Base-by-base conservation (phyloP, 1,140 invertebrate species). In the Neodiprion pinetum region DNA sequence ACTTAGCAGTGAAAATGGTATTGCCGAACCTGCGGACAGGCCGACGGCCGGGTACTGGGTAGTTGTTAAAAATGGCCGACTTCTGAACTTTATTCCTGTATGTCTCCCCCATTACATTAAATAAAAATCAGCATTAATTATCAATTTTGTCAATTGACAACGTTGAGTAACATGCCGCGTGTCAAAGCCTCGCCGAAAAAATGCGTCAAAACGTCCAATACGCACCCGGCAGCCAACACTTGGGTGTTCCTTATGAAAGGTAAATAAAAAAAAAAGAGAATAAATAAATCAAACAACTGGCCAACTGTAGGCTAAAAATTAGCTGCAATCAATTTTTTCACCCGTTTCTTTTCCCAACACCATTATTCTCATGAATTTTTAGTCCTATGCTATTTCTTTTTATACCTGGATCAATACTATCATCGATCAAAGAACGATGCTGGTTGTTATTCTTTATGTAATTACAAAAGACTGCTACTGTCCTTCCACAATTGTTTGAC, bases 161-260 rank as follows among this genome's bases (percentile, higher is more conserved):
- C 23, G 61, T 28, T 40, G 17, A 61, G 72, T 21, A 87, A 82
- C 76, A 91, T 91, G 90, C 89, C 90, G 75, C 89, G 90, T 48
- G 86, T 90, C 40, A 91, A 91, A 83, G 85, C 87, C 70, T 89
- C 89, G 9, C 90, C 90, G 8, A 90, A 90, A 83, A 91, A 91
- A 84, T 90, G 88, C 79, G 87, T 90, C 61, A 91, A 91, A 80
- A 84, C 87, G 12, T 72, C 80, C 11, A 84, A 81, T 68, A 79
- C 81, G 12, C 79, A 86, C 73, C 76, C 84, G 14, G 80, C 82
- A n/a, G 75, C 79, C n/a, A 93, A 91, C 81, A 92, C 92, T 21
- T 93, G 92, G 92, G 88, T 93, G 76, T 90, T 93, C 77, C 83
- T 93, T 47, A 84, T 92, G 75, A 93, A 92, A 90, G 91, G 93